Evolutionary conservation across 2,888 invertebrate genomes (phyloP), one percentile per base, ranked within the genome.

Genomic region (Agonopterix alstromeriana): DNA sequence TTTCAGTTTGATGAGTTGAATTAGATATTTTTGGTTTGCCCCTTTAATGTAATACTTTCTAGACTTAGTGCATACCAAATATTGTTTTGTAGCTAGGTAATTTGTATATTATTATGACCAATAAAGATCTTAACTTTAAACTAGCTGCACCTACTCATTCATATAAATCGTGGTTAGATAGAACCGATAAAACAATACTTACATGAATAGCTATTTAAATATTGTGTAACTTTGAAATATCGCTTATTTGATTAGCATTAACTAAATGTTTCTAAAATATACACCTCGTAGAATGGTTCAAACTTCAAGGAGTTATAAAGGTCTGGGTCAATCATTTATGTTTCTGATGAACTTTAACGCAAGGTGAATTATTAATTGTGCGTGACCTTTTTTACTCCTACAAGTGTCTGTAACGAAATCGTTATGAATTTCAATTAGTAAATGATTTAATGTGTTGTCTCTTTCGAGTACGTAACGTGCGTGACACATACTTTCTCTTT

Each of bases 281-380:
- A 42, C 40, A 49, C 52, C 51, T 48, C 49, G 4, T 11, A 53
- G 55, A 61, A 55, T 53, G 55, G 63, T 63, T 27, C 27, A 7
- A 27, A 27, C 27, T 27, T 63, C 65, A 65, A 65, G 60, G 63
- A 58, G 53, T 46, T 49, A 52, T 55, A 70, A 74, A 77, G 75
- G 73, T 80, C 77, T 74, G 58, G 73, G 74, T 70, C 71, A 63
- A 27, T 27, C 14, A 43, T 46, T 64, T 57, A 55, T 56, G 63
- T 61, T 53, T 53, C 47, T 46, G 63, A 63, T 72, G 71, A 73
- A 72, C 70, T 74, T 73, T 70, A 72, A 63, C 65, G 70, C 73
- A 75, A 79, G 77, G 76, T 78, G 73, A 79, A 72, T 77, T 66
- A 42, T 42, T 42, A 3, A 38, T 42, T 5, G 42, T 42, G 42